These are phyloP conservation scores for Actinia tenebrosa DNA, from an alignment of 64 coral and sea anemone species.

Conservation along the genomic window DNA sequence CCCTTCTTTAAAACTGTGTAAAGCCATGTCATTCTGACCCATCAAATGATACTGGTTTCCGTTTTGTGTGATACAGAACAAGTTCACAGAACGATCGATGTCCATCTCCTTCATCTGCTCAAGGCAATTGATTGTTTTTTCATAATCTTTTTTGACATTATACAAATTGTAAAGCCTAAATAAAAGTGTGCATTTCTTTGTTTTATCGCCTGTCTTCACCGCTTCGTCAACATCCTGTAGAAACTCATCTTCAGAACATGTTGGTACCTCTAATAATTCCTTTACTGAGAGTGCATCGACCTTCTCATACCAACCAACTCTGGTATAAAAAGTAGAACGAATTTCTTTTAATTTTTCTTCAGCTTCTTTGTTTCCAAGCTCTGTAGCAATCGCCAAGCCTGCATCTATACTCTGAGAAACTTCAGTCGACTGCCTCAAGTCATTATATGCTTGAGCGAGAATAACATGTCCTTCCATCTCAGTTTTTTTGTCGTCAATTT, in stretches of 20 bases:
- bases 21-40: not conserved
- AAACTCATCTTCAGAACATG: not conserved
- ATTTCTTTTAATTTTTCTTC: not conserved
- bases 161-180: not conserved
- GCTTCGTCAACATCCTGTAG: not conserved
- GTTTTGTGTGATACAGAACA: not conserved
- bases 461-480: too few species aligned
- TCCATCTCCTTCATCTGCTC: not conserved
- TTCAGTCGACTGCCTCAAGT: too few species aligned
- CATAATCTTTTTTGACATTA: not conserved
- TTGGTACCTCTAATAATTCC: not conserved
- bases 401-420: too few species aligned
- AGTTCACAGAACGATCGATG: not conserved
- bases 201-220: not conserved
- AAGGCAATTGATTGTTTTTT: not conserved
- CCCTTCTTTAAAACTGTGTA: not conserved
- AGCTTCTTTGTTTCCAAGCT: too few species aligned
- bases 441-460: too few species aligned
- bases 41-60: not conserved
- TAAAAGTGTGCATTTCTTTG: not conserved
- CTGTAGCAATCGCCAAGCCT: too few species aligned
- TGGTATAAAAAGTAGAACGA: not conserved
- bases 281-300: not conserved
- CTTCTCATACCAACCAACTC: not conserved
- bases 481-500: too few species aligned